Percentiles rank a stretch among this genome's conserved stretches.
Evolutionary conservation across 1,140 invertebrate species (phyloP).

Genomic region (Paracyclopina nana): DNA sequence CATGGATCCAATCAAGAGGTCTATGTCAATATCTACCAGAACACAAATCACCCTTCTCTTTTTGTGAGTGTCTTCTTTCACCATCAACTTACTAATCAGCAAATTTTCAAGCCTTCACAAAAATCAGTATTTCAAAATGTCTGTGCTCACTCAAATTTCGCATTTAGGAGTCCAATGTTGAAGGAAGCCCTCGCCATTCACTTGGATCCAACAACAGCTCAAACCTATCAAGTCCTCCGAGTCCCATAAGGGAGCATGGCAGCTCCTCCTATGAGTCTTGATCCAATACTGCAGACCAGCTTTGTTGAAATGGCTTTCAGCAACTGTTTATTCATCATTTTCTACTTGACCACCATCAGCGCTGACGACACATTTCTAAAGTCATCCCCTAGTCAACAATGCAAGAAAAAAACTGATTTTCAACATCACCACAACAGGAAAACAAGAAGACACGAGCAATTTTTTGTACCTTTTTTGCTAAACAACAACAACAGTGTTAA

Average conservation of each 20-base stretch:
- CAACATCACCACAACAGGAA: too few species aligned
- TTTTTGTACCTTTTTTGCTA: too few species aligned
- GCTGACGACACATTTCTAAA: too few species aligned
- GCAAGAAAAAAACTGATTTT: too few species aligned
- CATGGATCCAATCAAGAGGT: slow-evolving; percentile 11
- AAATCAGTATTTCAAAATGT: not conserved
- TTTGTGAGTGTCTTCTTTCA: slow-evolving; percentile 14
- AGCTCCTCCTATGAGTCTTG: slow-evolving; percentile 32
- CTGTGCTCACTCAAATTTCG: not conserved
- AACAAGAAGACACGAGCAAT: too few species aligned
- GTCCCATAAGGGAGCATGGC: slow-evolving; percentile 45
- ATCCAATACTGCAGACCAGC: not conserved
- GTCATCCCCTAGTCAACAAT: too few species aligned
- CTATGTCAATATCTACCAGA: slow-evolving; percentile 18
- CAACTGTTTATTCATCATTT: too few species aligned
- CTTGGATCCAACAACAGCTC: slow-evolving; percentile 60
- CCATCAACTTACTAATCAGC: not conserved
- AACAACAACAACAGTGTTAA: too few species aligned
- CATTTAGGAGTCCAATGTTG: slow-evolving; percentile 25
- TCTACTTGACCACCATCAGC: too few species aligned
- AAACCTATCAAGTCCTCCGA: slow-evolving; percentile 51
- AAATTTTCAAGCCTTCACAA: slow-evolving; percentile 10
- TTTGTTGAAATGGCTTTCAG: not conserved
- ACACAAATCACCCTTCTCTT: slow-evolving; percentile 15
- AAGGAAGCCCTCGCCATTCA: slow-evolving; percentile 39